Evolutionary conservation across 2,888 invertebrate genomes (phyloP), one percentile per base, ranked within the genome.

Genomic region (Sarcophaga rosellei): DNA sequence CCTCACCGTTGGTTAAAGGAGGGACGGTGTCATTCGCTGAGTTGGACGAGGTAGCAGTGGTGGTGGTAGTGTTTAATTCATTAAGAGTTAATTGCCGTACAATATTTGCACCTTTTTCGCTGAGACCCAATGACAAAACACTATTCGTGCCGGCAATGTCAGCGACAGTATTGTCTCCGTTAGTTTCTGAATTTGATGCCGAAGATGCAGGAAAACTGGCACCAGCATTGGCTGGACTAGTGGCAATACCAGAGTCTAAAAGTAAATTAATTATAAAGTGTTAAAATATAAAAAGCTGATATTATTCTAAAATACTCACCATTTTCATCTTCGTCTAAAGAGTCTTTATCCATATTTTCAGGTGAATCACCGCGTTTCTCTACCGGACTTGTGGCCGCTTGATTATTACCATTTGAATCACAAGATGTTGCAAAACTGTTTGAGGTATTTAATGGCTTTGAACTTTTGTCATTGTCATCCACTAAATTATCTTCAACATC

Each of bases 401-500:
- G 91, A 21, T 90, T 89, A 81, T 93, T 93, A 23, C 93, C 93
- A 88, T 93, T 93, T 61, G 88, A 88, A 89, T 94, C 92, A 66
- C 90, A 84, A 6, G 84, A 0, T 23, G 73, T 66, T 69, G 72
- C 53, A 35, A 72, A 72, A 62, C 78, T 69, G 25, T 57, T 65
- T 63, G 85, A 84, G 70, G 88, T 75, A 44, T 81, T 74, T 21
- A 88, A 84, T 17, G 81, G 90, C 57, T 84, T 91, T 4, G 94
- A 87, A 75, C 70, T 66, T 81, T 86, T 86, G 15, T 86, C 86
- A 11, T 88, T 86, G 57, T 93, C 93, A 79, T 95, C 95, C 87
- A 96, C 95, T 1, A 95, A 92, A 90, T 97, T 97, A 90, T 97
- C 97, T 92, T 97, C 97, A 0, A 97, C 95, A 90, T 97, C 97